These are phyloP conservation scores for Pedionomus torquatus DNA, from an alignment of 2,113 vertebrate genomes.

Conservation along the genomic window DNA sequence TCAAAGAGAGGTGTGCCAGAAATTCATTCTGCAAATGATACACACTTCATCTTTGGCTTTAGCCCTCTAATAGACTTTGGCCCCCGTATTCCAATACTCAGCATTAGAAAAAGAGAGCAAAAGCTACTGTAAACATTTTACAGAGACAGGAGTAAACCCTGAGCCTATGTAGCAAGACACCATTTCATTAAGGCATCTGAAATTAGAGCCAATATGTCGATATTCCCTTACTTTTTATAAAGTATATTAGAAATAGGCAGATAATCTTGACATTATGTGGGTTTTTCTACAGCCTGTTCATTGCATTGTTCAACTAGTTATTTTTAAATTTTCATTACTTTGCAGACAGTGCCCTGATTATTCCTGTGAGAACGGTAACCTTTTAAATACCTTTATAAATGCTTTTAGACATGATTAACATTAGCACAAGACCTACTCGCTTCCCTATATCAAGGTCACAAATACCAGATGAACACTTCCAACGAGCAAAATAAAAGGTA, in stretches of 20 bases:
- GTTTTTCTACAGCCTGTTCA: slow-evolving; percentile 19
- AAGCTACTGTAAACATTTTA: background rate
- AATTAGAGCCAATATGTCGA: background rate
- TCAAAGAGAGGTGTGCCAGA: background rate
- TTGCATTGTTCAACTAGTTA: slow-evolving; percentile 18
- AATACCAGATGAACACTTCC: background rate
- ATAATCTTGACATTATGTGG: background rate
- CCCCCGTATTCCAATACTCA: background rate
- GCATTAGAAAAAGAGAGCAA: background rate
- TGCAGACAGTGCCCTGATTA: slow-evolving; percentile 32
- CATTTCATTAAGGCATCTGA: background rate
- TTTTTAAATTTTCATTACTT: slow-evolving; percentile 40
- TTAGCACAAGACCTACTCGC: background rate
- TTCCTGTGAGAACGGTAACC: background rate
- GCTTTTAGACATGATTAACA: background rate
- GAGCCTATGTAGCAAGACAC: background rate
- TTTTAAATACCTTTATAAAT: slow-evolving; percentile 15
- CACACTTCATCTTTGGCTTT: background rate
- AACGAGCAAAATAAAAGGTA: background rate
- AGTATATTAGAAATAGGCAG: background rate
- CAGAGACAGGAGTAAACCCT: background rate
- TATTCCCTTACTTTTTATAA: background rate
- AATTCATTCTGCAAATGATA: background rate
- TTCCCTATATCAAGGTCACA: background rate
- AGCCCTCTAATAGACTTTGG: background rate